phyloP scores from a whole-genome alignment of 2,888 invertebrate species.

The Anorthoa munda region DNA sequence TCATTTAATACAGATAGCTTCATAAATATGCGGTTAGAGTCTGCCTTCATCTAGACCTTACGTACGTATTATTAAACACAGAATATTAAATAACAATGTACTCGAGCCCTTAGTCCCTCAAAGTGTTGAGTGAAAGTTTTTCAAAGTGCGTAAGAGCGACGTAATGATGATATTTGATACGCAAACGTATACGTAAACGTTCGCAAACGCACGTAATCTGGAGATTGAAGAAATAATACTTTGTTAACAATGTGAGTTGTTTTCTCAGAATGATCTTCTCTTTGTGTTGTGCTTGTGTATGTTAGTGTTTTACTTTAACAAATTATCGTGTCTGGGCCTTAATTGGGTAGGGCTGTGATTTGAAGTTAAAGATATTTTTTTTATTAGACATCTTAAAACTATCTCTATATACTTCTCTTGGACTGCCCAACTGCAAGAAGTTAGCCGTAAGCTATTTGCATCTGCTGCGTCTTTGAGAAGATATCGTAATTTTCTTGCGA shows the following conservation, averaged over 20 bases:
- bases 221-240: conserved; percentile 48
- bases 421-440: too few species aligned
- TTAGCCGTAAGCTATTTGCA: too few species aligned
- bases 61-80: conserved; percentile 1
- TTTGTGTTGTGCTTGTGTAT: conserved; percentile 20
- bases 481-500: too few species aligned
- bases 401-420: too few species aligned
- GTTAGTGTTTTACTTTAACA: conserved; percentile 28
- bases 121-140: conserved; percentile 43
- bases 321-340: conserved; percentile 9
- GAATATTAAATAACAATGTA: conserved; percentile 40
- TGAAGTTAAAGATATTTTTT: conserved; percentile 4
- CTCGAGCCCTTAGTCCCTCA: conserved; percentile 15
- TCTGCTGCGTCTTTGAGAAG: too few species aligned
- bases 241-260: conserved; percentile 47
- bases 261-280: conserved; percentile 13
- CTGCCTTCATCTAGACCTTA: conserved; percentile 8
- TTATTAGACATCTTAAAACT: too few species aligned
- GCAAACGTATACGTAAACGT: conserved; percentile 6
- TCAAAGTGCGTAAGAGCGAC: conserved; percentile 17
- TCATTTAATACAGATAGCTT: neutral
- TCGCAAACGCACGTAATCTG: conserved; percentile 33
- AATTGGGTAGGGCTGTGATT: neutral
- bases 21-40: conserved; percentile 2
- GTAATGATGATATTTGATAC: conserved; percentile 53